phyloP scores from a whole-genome alignment of 2,888 invertebrate genomes.

The Apamea crenata region DNA sequence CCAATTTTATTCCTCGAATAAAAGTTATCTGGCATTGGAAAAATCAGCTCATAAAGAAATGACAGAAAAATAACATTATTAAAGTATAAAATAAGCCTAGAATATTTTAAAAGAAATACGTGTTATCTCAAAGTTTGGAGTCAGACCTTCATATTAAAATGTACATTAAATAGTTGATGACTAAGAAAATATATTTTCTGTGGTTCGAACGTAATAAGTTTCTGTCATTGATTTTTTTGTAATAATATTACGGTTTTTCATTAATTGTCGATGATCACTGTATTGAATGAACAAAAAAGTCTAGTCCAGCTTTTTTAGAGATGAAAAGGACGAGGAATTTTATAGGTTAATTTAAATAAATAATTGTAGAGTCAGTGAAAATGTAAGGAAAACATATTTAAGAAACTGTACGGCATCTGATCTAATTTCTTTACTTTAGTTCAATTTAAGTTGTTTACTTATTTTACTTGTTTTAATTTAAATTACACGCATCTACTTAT shows the following conservation, averaged over 20 bases:
- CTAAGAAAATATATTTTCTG: constrained; percentile 2
- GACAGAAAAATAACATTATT: background rate
- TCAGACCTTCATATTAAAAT: too few species aligned
- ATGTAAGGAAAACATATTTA: background rate
- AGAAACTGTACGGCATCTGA: background rate
- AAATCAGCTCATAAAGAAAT: too few species aligned
- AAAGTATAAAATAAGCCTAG: background rate
- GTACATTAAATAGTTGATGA: background rate
- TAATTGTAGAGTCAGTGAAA: background rate
- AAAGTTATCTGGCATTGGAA: too few species aligned
- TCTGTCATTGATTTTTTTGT: background rate
- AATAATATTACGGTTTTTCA: background rate
- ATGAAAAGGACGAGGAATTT: background rate
- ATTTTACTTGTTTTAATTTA: background rate
- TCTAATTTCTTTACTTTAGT: background rate
- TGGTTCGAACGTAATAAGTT: background rate
- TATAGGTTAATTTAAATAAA: background rate
- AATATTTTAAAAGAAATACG: background rate
- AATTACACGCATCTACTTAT: background rate
- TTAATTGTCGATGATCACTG: background rate
- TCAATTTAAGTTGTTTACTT: background rate
- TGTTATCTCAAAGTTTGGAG: background rate
- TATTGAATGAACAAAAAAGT: background rate
- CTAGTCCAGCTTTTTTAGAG: background rate
- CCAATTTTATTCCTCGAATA: too few species aligned